Evolutionary conservation across 2,113 vertebrate genomes (phyloP), one percentile per base, ranked within the genome.

Genomic region (Ceyx cyanopectus): DNA sequence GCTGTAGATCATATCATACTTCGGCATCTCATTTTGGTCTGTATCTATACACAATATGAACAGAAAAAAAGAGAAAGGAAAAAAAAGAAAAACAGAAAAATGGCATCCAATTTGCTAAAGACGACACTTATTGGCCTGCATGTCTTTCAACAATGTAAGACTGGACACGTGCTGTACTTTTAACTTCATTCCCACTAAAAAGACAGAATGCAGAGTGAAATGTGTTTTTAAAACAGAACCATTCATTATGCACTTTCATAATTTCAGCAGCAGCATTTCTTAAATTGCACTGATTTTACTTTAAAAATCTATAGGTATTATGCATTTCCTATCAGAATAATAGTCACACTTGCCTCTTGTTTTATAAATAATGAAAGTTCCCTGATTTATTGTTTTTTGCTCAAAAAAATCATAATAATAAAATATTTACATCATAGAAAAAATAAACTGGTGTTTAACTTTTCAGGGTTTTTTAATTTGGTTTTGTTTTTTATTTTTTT

Each of bases 261-360:
- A 32, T 51, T 91, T 75, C 26, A 62, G 15, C 6, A 72, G 27
- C 1, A 34, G 2, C 2, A 37, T 73, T 86, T 91, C 12, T 9
- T 75, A 54, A 54, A 62, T 16, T 32, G 2, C 18, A 66, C 10
- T 2, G 0, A 20, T 70, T 78, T 54, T 21, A 51, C 29, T 41
- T n/a, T 27, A 74, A 66, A 84, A n/a, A 12, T 70, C 27, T 45
- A 12, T 6, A 77, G 9, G 3, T 1, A 40, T 56, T 46, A 32
- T 40, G 8, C 11, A 37, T 67, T 70, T 81, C 32, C 12, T 6
- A 5, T 3, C 6, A 58, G 16, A 54, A 10, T 2, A 58, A 67
- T 6, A 60, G 4, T 50, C 7, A 30, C 8, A 1, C 6, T 3
- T 32, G 8, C 1, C 29, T 32, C 4, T 26, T 50, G 54, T 43